Conservation (phyloP, 2,113 vertebrate species). For the Heteronetta atricapilla region DNA sequence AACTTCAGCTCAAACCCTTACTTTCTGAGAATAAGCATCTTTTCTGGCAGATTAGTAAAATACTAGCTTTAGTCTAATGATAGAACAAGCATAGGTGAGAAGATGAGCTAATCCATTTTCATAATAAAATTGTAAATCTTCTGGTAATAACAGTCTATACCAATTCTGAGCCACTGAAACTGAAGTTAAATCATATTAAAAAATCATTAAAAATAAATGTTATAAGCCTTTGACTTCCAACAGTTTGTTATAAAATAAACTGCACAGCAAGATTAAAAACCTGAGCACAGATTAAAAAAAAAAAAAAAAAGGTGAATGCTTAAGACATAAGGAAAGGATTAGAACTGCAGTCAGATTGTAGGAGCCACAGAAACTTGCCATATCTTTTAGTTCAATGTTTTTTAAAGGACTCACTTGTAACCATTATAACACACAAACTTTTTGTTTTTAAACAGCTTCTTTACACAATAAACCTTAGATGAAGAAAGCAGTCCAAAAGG, state of each 20-base stretch:
- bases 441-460: not conserved
- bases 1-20: not conserved
- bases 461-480: not conserved
- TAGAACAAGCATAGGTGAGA: not conserved
- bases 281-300: not conserved
- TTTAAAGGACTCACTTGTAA: not conserved
- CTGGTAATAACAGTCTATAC: not conserved
- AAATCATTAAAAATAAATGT: not conserved
- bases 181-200: not conserved
- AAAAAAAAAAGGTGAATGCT: no score
- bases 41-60: not conserved
- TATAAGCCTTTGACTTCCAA: not conserved
- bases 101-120: not conserved
- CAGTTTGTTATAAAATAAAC: not conserved
- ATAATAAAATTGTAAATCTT: not conserved
- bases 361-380: not conserved
- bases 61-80: not conserved
- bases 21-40: not conserved
- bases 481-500: not conserved
- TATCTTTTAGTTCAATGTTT: not conserved
- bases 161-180: not conserved
- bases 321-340: not conserved
- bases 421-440: not conserved
- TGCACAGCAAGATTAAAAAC: not conserved
- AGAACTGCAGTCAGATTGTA: not conserved